Conservation (phyloP, 2,888 invertebrate species). For the Crocallis elinguaria region DNA sequence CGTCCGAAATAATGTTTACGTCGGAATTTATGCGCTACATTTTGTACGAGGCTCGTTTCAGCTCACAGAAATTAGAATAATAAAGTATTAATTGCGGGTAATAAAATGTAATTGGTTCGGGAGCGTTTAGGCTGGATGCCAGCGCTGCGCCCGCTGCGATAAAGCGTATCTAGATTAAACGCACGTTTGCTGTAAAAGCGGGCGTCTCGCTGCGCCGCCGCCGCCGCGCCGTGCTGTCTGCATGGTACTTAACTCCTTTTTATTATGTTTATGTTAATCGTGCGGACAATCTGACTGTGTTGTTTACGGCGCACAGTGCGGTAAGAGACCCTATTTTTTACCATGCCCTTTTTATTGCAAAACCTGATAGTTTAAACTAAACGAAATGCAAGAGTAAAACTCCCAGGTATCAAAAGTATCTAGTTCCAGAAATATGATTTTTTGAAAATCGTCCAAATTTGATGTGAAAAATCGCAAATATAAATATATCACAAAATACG, state of each 20-base stretch:
- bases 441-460: too few relatives aligned
- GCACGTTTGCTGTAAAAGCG: conserved; percentile 49
- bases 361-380: too few relatives aligned
- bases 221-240: conserved; percentile 69
- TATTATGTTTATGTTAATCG: conserved; percentile 49
- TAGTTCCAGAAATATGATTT: too few relatives aligned
- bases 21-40: conserved; percentile 30
- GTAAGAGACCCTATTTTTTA: too few relatives aligned
- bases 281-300: conserved; percentile 41
- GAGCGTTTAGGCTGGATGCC: conserved; percentile 55
- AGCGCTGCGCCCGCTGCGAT: conserved; percentile 43
- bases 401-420: too few relatives aligned
- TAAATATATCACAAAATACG: too few relatives aligned
- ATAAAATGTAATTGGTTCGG: conserved; percentile 52
- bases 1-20: conserved; percentile 22
- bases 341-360: too few relatives aligned
- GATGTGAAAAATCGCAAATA: too few relatives aligned
- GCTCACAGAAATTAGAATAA: conserved; percentile 53
- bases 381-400: too few relatives aligned
- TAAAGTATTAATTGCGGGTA: conserved; percentile 54
- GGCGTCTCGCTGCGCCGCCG: conserved; percentile 36
- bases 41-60: conserved; percentile 27
- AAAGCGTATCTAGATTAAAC: conserved; percentile 52
- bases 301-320: not conserved
- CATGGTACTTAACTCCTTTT: conserved; percentile 62